Percentiles rank a stretch among this genome's conserved stretches.
phyloP scores from a whole-genome alignment of 2,888 invertebrate species.

The Drosophila sordidapex region DNA sequence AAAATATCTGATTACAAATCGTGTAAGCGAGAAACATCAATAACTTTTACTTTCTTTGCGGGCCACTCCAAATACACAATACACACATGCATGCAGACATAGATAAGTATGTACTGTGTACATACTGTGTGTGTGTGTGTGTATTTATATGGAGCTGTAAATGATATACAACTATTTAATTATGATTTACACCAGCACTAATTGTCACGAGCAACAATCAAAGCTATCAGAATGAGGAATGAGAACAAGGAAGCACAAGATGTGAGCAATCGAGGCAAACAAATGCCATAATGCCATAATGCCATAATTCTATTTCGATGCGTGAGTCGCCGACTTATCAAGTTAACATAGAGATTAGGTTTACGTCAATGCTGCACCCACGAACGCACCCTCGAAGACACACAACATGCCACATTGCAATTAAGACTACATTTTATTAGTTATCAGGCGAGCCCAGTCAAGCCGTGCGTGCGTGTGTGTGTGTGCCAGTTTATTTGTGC shows the following conservation, averaged over 20 bases:
- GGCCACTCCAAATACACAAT: background rate
- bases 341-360: slow-evolving; percentile 27
- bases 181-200: slow-evolving; percentile 13
- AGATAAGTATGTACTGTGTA: background rate
- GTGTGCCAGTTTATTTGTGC: background rate
- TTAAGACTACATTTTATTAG: slow-evolving; percentile 27
- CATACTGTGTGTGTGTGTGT: background rate
- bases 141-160: background rate
- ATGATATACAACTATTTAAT: slow-evolving; percentile 25
- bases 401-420: slow-evolving; percentile 14
- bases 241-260: slow-evolving; percentile 8
- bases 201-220: slow-evolving; percentile 38
- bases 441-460: slow-evolving; percentile 30
- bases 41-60: slow-evolving; percentile 30
- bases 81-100: background rate
- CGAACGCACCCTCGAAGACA: background rate
- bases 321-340: slow-evolving; percentile 41
- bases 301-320: slow-evolving; percentile 52
- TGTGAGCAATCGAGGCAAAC: background rate
- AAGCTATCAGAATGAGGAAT: background rate
- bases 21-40: slow-evolving; percentile 5
- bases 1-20: background rate
- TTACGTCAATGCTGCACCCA: slow-evolving; percentile 58
- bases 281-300: background rate
- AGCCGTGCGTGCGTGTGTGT: background rate